Base-by-base conservation (phyloP, 2,888 invertebrate genomes). In the Isotomurus palustris region DNA sequence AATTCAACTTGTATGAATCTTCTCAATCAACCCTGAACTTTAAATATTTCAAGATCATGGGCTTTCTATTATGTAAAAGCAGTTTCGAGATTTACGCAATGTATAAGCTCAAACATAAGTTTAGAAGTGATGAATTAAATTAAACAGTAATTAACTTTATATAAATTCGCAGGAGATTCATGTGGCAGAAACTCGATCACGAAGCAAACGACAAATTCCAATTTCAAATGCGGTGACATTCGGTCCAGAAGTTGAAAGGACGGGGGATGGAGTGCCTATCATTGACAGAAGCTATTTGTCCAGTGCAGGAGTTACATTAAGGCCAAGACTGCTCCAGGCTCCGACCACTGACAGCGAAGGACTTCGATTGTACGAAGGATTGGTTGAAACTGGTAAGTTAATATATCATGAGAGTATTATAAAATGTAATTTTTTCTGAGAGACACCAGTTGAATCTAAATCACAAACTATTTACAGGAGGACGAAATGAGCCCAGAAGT, bases 351-450 rank as follows among this genome's bases (percentile, higher is more conserved):
- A 70, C 8, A 70, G 70, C 41, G 72, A 72, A 64, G 73, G 72
- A n/a, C 59, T 73, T n/a, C 62, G 72, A 17, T 56, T 73, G n/a
- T 73, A 73, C 53, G 71, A 72, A 56, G 71, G 70, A 1, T 58
- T 72, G 4, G 61, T 70, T 41, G 59, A 71, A 29, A 70, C 67
- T 41, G 68, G 70, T 68, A 58, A 5, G 32, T 8, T 27, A 8
- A 47, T 4, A 22, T 24, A 24, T 17, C 12, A n/a, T n/a, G n/a
- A n/a, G n/a, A n/a, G n/a, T n/a, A n/a, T n/a, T n/a, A n/a, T n/a
- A n/a, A n/a, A n/a, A n/a, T n/a, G n/a, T n/a, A n/a, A n/a, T n/a
- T n/a, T n/a, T n/a, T n/a, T n/a, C n/a, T n/a, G n/a, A n/a, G n/a
- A n/a, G n/a, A n/a, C n/a, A n/a, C n/a, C n/a, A n/a, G n/a, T n/a